Base-by-base conservation (phyloP, 92 coral and sea anemone species). In the Zoanthus gigantus region DNA sequence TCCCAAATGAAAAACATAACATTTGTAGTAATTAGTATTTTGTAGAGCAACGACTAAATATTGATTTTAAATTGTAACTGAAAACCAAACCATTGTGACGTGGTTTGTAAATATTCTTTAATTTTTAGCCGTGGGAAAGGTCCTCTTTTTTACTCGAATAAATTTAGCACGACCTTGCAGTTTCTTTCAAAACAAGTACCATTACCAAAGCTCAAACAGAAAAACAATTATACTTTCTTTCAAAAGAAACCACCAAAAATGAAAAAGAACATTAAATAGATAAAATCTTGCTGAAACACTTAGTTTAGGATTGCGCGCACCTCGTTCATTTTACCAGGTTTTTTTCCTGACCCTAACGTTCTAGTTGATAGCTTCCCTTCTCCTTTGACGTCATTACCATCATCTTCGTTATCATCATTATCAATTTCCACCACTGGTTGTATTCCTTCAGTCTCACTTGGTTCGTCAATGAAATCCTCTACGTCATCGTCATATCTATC, bases 341-440 rank as follows among this genome's bases (percentile, higher is more conserved):
- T 47, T 18, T 29, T 47, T 13, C 85, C 85, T 44, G 85, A 81
- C 15, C 85, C 85, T 15, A 57, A 66, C 34, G 23, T 65, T 9
- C 46, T 74, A 57, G 75, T 52, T 30, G 85, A 65, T 14, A 31
- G 13, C n/a, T 81, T 71, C 23, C 29, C 47, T 6, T 18, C 47
- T 16, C 34, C 17, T 63, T 66, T 73, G 17, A 31, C 74, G 15
- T 29, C 71, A 13, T 50, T 53, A 14, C 46, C 46, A 53, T 34
- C 83, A 6, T 58, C 66, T 34, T 65, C 72, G 9, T 48, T 46
- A 47, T 14, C 69, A 28, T 50, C 72, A 29, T 65, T 57, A 50
- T 61, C 84, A 15, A 66, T 30, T 30, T 81, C 75, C 28, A 28
- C 46, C 14, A 65, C 60, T 18, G 85, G 47, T 7, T 81, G 56